Evolutionary conservation across 1,140 invertebrate species (phyloP), one percentile per base, ranked within the genome.

Genomic region (Zaprionus kolodkinae): DNA sequence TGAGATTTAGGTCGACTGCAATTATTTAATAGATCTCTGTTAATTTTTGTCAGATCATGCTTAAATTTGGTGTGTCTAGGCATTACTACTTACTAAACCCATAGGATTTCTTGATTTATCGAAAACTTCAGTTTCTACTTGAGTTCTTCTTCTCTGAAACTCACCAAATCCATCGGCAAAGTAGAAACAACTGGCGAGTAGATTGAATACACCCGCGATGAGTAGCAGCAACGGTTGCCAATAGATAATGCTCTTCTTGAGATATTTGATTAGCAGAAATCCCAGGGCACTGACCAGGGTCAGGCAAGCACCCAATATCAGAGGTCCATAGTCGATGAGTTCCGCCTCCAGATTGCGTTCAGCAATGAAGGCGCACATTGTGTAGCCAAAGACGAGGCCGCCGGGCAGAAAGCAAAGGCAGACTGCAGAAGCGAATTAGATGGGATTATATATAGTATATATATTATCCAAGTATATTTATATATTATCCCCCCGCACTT

Each of bases 351-450:
- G 52, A 52, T 87, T 87, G 0, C 88, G 72, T 11, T 91, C 76
- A 10, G 85, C 82, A 15, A 91, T 78, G 45, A 92, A 91, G 30
- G 91, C 76, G 25, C 88, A 86, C 17, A 92, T 78, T 13, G 91
- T 92, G 36, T 92, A 92, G 60, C 91, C 91, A n/a, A 90, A 91
- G 59, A 92, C 73, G 27, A 92, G 71, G 35, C 91, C 91, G 48
- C 75, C 83, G 25, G 91, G 91, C 55, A 92, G 63, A 62, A 92
- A 92, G 45, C 81, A 84, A 12, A 92, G 36, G 45, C 90, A 91
- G 13, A 83, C 91, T 92, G 57, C n/a, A 40, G 15, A 48, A 30
- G 9, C 1, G 30, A 9, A 30, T 40, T 7, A 33, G 27, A 30
- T 9, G 0, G n/a, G 27, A 10, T 9, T 10, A 56, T n/a, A 56